These are phyloP conservation scores for Gryllus longicercus DNA, from an alignment of 2,888 invertebrate genomes.

Conservation along the genomic window DNA sequence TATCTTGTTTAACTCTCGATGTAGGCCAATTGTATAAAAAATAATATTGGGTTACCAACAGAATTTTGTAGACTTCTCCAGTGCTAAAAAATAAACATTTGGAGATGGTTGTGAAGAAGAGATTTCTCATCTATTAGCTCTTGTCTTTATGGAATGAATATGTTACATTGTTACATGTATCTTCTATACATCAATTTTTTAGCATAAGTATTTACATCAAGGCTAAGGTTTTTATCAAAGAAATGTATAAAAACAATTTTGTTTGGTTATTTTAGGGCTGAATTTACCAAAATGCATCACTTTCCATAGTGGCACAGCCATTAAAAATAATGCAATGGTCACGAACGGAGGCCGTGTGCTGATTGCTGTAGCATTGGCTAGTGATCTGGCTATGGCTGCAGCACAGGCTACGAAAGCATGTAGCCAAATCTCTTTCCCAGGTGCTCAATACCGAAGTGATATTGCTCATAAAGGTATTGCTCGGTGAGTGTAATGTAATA, in stretches of 20 bases:
- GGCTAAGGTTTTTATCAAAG: too few relatives aligned
- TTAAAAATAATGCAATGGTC: conserved; percentile 56
- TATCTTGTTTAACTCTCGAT: too few relatives aligned
- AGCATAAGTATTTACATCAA: conserved; percentile 47
- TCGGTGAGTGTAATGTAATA: conserved; percentile 54
- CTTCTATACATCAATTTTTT: conserved; percentile 33
- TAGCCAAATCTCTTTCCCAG: conserved; percentile 70
- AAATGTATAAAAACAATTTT: too few relatives aligned
- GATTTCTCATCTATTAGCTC: too few relatives aligned
- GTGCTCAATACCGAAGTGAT: conserved; percentile 81
- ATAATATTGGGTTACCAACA: too few relatives aligned
- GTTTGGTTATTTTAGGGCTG: neutral
- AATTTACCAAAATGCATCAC: conserved; percentile 51
- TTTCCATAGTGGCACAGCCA: conserved; percentile 81
- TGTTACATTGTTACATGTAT: neutral
- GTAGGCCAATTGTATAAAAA: too few relatives aligned
- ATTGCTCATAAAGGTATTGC: conserved; percentile 85
- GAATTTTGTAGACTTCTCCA: too few relatives aligned
- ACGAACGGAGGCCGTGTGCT: conserved; percentile 90
- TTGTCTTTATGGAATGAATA: too few relatives aligned
- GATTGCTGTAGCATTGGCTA: conserved; percentile 67
- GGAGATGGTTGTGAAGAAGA: too few relatives aligned
- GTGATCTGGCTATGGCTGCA: conserved; percentile 67
- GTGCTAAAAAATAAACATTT: too few relatives aligned
- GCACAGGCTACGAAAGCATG: conserved; percentile 70